These are phyloP conservation scores for Lates calcarifer DNA, from an alignment of 2,113 vertebrate genomes.

Conservation along the genomic window DNA sequence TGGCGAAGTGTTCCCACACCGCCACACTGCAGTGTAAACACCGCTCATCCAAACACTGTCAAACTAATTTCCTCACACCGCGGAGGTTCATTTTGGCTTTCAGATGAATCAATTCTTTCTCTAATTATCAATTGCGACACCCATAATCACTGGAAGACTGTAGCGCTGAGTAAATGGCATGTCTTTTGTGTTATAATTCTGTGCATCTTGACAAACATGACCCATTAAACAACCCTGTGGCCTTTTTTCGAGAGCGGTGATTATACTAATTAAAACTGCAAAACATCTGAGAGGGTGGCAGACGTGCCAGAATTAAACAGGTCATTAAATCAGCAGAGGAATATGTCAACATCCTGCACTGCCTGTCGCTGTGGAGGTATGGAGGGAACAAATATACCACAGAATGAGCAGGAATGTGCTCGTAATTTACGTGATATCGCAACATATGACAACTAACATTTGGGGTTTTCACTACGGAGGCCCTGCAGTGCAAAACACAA, in stretches of 20 bases:
- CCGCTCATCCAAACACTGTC: conserved; percentile 74
- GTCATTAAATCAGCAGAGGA: conserved; percentile 81
- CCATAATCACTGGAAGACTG: conserved; percentile 79
- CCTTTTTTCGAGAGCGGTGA: conserved; percentile 81
- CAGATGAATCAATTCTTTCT: conserved; percentile 77
- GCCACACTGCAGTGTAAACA: conserved; percentile 64
- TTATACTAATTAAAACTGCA: conserved; percentile 84
- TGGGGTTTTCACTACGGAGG: not conserved
- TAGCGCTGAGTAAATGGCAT: conserved; percentile 77
- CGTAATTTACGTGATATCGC: not conserved
- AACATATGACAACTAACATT: not conserved
- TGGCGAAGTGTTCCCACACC: conserved; percentile 53
- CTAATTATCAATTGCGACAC: conserved; percentile 83
- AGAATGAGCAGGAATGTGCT: not conserved
- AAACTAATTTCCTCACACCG: conserved; percentile 75
- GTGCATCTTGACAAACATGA: conserved; percentile 86
- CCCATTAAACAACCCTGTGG: conserved; percentile 81
- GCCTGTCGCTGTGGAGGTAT: conserved; percentile 51
- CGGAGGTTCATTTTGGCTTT: conserved; percentile 77
- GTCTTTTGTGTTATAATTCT: conserved; percentile 84
- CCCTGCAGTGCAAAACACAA: not conserved
- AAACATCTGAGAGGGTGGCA: conserved; percentile 79
- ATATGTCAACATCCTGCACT: conserved; percentile 76
- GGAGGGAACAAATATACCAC: conserved; percentile 17
- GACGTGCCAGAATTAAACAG: conserved; percentile 78